Conservation (phyloP, 23 tunicate species). For the Oikopleura dioica region DNA sequence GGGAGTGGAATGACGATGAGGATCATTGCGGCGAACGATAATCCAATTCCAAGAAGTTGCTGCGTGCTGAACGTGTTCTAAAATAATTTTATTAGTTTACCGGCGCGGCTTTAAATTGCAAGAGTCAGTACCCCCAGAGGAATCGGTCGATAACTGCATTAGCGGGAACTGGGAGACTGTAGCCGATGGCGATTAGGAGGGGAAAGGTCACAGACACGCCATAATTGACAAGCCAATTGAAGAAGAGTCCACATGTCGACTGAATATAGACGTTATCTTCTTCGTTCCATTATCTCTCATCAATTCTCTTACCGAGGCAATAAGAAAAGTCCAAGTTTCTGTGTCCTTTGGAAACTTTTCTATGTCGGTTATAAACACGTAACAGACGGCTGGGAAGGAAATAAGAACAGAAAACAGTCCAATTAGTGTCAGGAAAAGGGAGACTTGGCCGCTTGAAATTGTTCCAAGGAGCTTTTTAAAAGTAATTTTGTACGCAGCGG, state of each 20-base stretch:
- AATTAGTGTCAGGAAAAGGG: constrained; percentile 42
- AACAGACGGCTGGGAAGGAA: constrained; percentile 29
- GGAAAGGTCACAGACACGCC: constrained; percentile 90
- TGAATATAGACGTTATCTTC: background rate
- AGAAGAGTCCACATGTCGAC: constrained; percentile 6
- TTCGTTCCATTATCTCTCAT: background rate
- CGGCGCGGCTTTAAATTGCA: no score
- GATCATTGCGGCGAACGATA: no score
- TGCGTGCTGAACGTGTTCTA: no score
- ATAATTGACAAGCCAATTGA: constrained; percentile 81
- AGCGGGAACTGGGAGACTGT: constrained; percentile 79
- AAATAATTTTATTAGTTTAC: no score
- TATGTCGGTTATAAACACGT: constrained; percentile 37
- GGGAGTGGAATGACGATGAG: no score
- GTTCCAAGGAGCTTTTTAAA: constrained; percentile 41
- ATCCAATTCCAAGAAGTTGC: no score
- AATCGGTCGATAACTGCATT: constrained; percentile 26
- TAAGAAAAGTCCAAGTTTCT: constrained; percentile 54
- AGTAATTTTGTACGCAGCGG: constrained; percentile 68
- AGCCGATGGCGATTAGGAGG: constrained; percentile 60
- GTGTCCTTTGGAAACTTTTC: constrained; percentile 31
- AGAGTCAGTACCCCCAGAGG: no score
- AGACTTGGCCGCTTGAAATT: constrained; percentile 71
- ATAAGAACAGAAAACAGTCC: constrained; percentile 44
- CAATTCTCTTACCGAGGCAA: constrained; percentile 28